Conservation (phyloP, 2,888 invertebrate species). For the Slavum lentiscoides region DNA sequence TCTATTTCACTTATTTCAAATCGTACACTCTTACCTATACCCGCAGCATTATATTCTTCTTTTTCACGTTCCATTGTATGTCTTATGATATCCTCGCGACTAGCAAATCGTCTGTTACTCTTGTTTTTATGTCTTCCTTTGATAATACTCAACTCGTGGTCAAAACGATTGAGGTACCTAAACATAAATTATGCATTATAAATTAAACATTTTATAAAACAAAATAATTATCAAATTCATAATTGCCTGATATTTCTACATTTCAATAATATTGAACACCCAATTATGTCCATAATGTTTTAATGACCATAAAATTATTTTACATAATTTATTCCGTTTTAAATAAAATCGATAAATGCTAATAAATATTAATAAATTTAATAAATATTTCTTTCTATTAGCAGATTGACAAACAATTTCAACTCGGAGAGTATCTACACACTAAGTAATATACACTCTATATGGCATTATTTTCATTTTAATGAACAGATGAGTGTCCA, state of each 20-base stretch:
- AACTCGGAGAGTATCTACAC: too few species aligned
- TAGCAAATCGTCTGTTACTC: constrained; percentile 76
- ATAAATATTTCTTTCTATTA: too few species aligned
- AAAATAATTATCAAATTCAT: not conserved
- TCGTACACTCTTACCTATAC: constrained; percentile 64
- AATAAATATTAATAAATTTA: too few species aligned
- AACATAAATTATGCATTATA: constrained; percentile 37
- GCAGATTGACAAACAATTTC: too few species aligned
- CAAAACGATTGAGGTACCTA: constrained; percentile 69
- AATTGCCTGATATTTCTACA: not conserved
- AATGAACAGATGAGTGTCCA: too few species aligned
- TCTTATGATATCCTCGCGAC: constrained; percentile 76
- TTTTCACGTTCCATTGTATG: constrained; percentile 75
- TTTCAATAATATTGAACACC: not conserved
- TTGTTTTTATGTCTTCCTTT: constrained; percentile 75
- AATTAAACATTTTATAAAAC: not conserved
- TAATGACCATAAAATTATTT: too few species aligned
- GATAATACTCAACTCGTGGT: constrained; percentile 79
- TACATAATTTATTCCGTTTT: too few species aligned
- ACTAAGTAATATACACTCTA: too few species aligned
- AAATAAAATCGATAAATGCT: too few species aligned
- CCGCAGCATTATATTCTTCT: constrained; percentile 76
- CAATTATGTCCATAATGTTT: too few species aligned
- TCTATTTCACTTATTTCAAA: not conserved
- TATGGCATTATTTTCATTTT: too few species aligned